These are phyloP conservation scores for Lycocorax pyrrhopterus DNA, from an alignment of 2,113 vertebrate genomes.

Conservation along the genomic window DNA sequence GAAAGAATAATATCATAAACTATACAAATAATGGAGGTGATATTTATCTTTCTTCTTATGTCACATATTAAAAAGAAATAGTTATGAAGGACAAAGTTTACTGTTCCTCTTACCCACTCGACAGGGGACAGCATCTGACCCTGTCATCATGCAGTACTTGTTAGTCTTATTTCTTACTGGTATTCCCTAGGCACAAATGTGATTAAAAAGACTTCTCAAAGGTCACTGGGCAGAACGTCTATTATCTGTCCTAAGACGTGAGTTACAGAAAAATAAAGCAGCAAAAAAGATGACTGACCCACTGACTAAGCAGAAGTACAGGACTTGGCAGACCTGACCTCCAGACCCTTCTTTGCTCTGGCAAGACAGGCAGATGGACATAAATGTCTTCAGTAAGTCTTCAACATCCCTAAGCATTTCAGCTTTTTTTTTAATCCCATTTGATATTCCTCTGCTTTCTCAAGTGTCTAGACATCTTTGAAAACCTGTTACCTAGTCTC, in stretches of 20 bases:
- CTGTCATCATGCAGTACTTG: background rate
- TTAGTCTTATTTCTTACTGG: constrained; percentile 14
- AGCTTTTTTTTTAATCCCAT: background rate
- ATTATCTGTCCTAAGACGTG: background rate
- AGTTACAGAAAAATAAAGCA: constrained; percentile 6
- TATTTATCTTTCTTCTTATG: constrained; percentile 47
- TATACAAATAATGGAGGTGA: constrained; percentile 31
- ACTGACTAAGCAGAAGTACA: background rate
- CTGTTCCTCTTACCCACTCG: background rate
- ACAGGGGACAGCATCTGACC: background rate
- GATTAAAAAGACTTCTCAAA: constrained; percentile 51
- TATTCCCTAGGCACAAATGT: constrained; percentile 3
- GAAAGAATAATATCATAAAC: constrained; percentile 33
- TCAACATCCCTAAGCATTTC: background rate
- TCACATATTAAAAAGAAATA: constrained; percentile 58
- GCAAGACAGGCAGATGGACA: background rate
- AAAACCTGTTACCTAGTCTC: constrained; percentile 35
- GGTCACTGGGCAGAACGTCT: background rate
- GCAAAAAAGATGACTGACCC: background rate
- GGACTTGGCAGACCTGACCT: background rate
- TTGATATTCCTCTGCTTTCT: constrained; percentile 39
- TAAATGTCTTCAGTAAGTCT: constrained; percentile 1
- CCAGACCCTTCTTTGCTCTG: background rate
- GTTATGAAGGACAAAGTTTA: constrained; percentile 29
- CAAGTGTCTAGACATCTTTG: constrained; percentile 23